Evolutionary conservation across 64 coral and sea anemone genomes (phyloP), one percentile per base, ranked within the genome.

Genomic region (Actinia equina): DNA sequence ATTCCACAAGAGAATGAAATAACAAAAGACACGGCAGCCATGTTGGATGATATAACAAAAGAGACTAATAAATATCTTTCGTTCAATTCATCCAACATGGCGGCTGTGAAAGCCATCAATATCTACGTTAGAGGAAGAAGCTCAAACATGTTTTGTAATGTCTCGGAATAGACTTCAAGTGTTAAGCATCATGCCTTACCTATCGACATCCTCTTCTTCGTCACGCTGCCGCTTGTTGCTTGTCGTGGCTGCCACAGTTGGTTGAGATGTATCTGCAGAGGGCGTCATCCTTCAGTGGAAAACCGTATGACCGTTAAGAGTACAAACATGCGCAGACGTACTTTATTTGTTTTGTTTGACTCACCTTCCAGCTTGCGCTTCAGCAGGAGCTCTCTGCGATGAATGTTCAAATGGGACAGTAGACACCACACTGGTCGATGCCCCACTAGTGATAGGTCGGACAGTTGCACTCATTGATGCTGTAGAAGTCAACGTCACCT

Each of bases 381-480:
- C 69, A 74, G 25, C 69, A 41, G 69, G 27, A 4, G 69, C 26
- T 69, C 63, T 69, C 22, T 69, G 63, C n/a, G 63, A 23, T 69
- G n/a, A n/a, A n/a, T n/a, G n/a, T n/a, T n/a, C n/a, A n/a, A n/a
- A n/a, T n/a, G n/a, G 20, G 9, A 41, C 7, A 74, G 26, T 41
- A 57, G 88, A 89, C 11, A 77, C 88, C 23, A 84, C 88, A 3
- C 69, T 74, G 27, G 69, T 74, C 0, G 69, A 74, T 74, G 10
- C 17, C 20, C 78, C 78, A 81, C 89, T 91, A 8, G 91, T 88
- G 51, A 91, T 93, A 14, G 95, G 92, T 62, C 92, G 83, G 2
- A 94, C 92, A 20, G 91, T 86, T n/a, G 91, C 80, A 16, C 83
- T 84, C 19, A 67, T 85, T 43, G 63, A 81, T 5, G 87, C 84